These are phyloP conservation scores for Eutrigla gurnardus DNA, from an alignment of 2,797 vertebrate species.

Conservation along the genomic window DNA sequence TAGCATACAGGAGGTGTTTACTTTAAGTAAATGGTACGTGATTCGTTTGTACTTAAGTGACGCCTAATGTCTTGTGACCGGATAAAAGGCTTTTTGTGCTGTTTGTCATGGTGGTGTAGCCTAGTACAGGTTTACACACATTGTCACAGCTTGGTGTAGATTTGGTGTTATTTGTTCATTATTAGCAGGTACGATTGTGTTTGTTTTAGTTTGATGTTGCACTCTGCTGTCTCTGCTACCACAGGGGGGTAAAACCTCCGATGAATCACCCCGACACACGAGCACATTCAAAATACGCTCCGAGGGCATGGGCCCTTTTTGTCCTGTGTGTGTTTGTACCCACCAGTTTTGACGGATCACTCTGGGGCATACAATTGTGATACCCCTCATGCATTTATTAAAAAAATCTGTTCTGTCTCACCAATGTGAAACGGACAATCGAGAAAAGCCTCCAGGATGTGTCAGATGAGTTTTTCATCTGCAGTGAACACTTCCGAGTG, in stretches of 20 bases:
- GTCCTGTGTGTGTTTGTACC: conserved; percentile 10
- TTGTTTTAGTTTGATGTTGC: conserved; percentile 36
- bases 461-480: neutral
- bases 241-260: conserved; percentile 20
- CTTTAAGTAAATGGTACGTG: neutral
- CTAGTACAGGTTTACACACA: neutral
- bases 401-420: neutral
- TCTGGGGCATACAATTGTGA: neutral
- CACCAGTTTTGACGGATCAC: neutral
- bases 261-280: conserved; percentile 19
- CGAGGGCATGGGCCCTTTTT: conserved; percentile 4
- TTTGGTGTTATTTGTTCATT: neutral
- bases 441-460: neutral
- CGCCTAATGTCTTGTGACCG: neutral
- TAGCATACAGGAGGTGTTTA: conserved; percentile 39
- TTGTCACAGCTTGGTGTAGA: neutral
- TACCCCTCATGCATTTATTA: neutral
- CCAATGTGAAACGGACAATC: neutral
- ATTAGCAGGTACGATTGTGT: conserved; percentile 5
- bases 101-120: neutral
- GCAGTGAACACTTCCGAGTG: neutral
- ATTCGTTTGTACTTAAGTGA: conserved; percentile 4
- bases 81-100: neutral
- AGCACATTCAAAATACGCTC: conserved; percentile 32
- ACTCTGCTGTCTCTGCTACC: conserved; percentile 16